A percentile compares a stretch with the other conserved stretches of the same genome.
These are phyloP conservation scores for Fissipunctia ypsillon DNA, from an alignment of 2,888 invertebrate species.

Conservation along the genomic window DNA sequence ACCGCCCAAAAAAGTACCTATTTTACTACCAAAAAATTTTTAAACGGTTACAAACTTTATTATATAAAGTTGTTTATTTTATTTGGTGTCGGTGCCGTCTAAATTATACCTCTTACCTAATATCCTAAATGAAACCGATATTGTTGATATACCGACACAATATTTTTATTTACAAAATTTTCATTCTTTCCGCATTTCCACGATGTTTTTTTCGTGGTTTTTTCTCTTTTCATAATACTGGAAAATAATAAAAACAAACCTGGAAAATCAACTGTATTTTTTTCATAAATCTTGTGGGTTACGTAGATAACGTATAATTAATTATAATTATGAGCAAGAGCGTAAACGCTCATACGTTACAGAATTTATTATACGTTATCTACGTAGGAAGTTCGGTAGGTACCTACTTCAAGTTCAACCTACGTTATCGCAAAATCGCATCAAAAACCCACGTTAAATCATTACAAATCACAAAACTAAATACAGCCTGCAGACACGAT, in stretches of 20 bases:
- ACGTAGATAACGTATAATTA: too few relatives aligned
- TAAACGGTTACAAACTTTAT: too few relatives aligned
- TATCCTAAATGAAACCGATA: neutral
- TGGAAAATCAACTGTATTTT: neutral
- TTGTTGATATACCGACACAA: neutral
- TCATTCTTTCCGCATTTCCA: neutral
- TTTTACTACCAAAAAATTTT: too few relatives aligned
- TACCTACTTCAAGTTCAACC: neutral
- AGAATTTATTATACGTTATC: too few relatives aligned
- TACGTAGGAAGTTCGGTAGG: neutral
- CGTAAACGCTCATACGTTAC: too few relatives aligned
- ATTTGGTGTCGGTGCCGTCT: too few relatives aligned
- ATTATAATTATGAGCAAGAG: too few relatives aligned
- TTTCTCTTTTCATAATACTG: neutral
- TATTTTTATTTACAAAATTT: too few relatives aligned
- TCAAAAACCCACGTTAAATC: neutral
- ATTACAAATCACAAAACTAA: conserved; percentile 15
- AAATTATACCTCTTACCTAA: too few relatives aligned
- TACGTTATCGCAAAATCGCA: neutral
- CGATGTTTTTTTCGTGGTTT: too few relatives aligned
- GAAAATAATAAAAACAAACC: neutral
- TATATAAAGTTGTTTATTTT: too few relatives aligned
- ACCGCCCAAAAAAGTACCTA: too few relatives aligned
- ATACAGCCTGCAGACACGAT: conserved; percentile 23
- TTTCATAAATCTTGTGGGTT: neutral